These are phyloP conservation scores for Drosophila rufa DNA, from an alignment of 1,140 invertebrate genomes.

Conservation along the genomic window DNA sequence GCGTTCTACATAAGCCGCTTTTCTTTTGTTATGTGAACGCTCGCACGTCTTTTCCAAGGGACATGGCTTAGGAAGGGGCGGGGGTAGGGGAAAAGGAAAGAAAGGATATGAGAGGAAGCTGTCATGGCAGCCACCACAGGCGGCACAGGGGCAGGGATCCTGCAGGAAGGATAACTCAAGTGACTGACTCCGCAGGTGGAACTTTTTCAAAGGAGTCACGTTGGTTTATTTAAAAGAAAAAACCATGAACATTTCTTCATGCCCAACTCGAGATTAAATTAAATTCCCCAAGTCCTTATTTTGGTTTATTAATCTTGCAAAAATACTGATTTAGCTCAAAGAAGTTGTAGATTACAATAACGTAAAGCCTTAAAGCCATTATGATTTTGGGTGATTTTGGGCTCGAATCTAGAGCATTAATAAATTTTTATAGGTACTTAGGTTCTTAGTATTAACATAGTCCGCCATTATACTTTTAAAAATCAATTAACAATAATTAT, in stretches of 20 bases:
- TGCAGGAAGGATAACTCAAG: slow-evolving; percentile 36
- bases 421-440: no score
- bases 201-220: slow-evolving; percentile 72
- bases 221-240: slow-evolving; percentile 59
- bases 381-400: neutral
- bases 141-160: neutral
- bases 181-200: slow-evolving; percentile 31
- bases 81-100: neutral
- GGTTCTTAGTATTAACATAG: no score
- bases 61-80: slow-evolving; percentile 9
- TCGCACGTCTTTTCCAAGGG: slow-evolving; percentile 54
- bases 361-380: neutral
- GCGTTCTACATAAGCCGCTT: slow-evolving; percentile 69
- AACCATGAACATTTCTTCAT: slow-evolving; percentile 53
- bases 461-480: no score
- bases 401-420: no score
- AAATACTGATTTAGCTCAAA: slow-evolving; percentile 15
- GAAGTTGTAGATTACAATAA: neutral
- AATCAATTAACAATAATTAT: no score
- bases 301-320: slow-evolving; percentile 60
- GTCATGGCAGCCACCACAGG: slow-evolving; percentile 59
- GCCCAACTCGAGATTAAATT: slow-evolving; percentile 49
- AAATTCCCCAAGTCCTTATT: slow-evolving; percentile 50
- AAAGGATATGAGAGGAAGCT: slow-evolving; percentile 40
- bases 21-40: slow-evolving; percentile 68